Conservation (phyloP, 1,140 invertebrate genomes). For the Araneus ventricosus region DNA sequence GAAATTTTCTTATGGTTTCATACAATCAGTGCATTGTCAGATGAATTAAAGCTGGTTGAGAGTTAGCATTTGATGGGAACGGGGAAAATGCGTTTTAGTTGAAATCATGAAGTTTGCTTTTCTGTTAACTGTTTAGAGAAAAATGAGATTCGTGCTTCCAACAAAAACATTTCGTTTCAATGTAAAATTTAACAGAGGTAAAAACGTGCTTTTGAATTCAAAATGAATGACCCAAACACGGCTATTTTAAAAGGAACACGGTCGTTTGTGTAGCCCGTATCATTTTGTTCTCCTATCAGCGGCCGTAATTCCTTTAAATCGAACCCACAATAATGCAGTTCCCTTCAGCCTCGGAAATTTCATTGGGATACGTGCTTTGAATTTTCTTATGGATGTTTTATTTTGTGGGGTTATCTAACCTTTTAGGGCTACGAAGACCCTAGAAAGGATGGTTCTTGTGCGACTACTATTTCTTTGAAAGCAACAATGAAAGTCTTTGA, state of each 20-base stretch:
- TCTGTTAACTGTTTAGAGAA: too few species aligned
- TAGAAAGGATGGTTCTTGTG: too few species aligned
- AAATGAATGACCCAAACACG: background rate
- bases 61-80: too few species aligned
- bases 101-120: too few species aligned
- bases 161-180: background rate
- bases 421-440: too few species aligned
- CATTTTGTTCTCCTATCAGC: background rate
- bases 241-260: background rate
- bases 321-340: background rate
- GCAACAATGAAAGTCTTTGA: too few species aligned
- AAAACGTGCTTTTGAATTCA: background rate
- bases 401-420: too few species aligned
- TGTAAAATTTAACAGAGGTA: background rate
- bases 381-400: background rate
- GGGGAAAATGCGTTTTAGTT: too few species aligned
- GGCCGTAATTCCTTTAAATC: background rate
- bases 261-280: background rate
- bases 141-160: background rate
- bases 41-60: too few species aligned
- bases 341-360: background rate
- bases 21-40: too few species aligned
- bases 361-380: background rate
- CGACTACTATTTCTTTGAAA: too few species aligned
- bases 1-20: too few species aligned